Conservation (phyloP, 2,113 vertebrate genomes). For the Oncorhynchus gorbuscha region DNA sequence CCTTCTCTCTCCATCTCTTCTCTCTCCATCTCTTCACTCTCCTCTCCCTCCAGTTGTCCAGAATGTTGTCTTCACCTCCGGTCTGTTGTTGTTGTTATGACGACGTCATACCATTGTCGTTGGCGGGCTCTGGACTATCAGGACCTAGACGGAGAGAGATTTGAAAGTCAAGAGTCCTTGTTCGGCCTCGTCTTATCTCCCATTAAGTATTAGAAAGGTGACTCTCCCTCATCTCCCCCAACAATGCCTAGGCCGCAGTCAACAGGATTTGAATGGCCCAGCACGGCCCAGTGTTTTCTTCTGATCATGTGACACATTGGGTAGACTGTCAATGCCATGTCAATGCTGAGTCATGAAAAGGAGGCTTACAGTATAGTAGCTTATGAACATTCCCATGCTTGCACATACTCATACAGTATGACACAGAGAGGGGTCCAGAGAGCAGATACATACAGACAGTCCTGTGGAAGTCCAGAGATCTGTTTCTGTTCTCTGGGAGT, state of each 20-base stretch:
- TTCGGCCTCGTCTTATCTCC: neutral
- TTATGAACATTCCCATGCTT: neutral
- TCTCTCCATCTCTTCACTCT: conserved; percentile 13
- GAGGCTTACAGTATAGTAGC: no score
- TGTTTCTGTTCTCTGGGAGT: conserved; percentile 74
- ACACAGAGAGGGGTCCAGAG: neutral
- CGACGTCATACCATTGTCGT: conserved; percentile 51
- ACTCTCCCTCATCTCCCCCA: no score
- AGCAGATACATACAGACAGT: conserved; percentile 45
- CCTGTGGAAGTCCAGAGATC: conserved; percentile 70
- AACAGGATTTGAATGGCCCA: neutral
- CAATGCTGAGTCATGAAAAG: no score
- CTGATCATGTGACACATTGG: no score
- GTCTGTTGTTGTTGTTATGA: conserved; percentile 65
- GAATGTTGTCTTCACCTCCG: neutral
- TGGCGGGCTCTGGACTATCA: conserved; percentile 58
- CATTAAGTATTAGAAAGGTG: no score
- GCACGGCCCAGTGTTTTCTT: no score
- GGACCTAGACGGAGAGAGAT: conserved; percentile 55
- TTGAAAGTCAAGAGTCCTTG: neutral
- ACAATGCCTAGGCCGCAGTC: no score
- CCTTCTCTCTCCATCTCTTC: conserved; percentile 3
- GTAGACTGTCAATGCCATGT: no score
- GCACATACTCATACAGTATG: neutral
- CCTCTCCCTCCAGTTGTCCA: neutral